Conservation (phyloP, 1,140 invertebrate species). For the Ostrea edulis region DNA sequence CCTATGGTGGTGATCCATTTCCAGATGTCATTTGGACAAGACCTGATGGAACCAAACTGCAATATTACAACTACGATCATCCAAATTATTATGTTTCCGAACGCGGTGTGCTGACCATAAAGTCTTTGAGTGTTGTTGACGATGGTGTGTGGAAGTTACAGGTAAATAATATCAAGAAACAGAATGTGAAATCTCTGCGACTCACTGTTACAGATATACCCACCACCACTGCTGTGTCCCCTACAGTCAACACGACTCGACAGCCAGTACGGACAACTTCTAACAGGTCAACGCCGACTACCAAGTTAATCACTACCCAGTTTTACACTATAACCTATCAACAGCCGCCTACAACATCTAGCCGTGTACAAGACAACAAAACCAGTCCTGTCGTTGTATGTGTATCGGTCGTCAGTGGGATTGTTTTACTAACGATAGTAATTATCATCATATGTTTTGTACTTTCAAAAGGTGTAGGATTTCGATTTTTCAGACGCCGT, state of each 20-base stretch:
- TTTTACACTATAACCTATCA: no score
- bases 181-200: not conserved
- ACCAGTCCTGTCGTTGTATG: not conserved
- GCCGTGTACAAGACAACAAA: no score
- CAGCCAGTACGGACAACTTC: not conserved
- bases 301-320: not conserved
- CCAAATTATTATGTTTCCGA: not conserved
- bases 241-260: not conserved
- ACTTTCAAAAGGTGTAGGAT: no score
- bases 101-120: not conserved
- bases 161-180: not conserved
- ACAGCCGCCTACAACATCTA: no score
- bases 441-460: no score
- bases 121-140: not conserved
- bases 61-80: conserved; percentile 9
- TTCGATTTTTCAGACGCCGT: no score
- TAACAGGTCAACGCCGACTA: not conserved
- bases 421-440: no score
- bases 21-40: not conserved
- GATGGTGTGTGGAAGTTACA: not conserved
- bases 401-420: no score
- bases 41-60: not conserved
- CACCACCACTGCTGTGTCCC: not conserved
- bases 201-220: not conserved
- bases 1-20: not conserved